Conservation (phyloP, 2,888 invertebrate species). For the Rutpela maculata region DNA sequence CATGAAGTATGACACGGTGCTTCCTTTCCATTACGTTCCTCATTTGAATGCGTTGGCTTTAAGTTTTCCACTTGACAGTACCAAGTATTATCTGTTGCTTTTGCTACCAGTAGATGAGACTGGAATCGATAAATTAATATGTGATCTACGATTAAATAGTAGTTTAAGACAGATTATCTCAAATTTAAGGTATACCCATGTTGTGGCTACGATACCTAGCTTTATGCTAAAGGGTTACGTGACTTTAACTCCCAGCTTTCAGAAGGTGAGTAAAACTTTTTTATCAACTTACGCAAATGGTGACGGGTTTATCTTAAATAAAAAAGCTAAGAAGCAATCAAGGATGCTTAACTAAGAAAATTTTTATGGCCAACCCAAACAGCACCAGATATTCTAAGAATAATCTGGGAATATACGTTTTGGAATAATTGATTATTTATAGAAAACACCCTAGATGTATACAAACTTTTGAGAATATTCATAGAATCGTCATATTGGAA, state of each 20-base stretch:
- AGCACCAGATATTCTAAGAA: no score
- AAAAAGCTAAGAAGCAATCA: no score
- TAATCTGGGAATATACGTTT: no score
- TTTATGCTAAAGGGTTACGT: conserved; percentile 88
- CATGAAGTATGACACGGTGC: conserved; percentile 85
- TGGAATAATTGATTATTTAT: no score
- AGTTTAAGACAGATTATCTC: conserved; percentile 82
- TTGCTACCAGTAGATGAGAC: conserved; percentile 80
- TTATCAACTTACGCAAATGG: no score
- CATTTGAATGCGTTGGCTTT: conserved; percentile 83
- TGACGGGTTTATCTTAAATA: not conserved
- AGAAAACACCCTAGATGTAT: no score
- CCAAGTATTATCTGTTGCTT: conserved; percentile 85
- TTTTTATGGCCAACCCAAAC: no score
- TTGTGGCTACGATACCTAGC: conserved; percentile 87
- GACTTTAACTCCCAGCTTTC: conserved; percentile 86
- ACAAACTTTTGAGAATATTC: no score
- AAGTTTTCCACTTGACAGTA: conserved; percentile 87
- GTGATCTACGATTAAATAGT: conserved; percentile 79
- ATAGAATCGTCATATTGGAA: no score
- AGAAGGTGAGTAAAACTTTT: conserved; percentile 79
- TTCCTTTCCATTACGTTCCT: conserved; percentile 85
- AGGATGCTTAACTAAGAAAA: no score
- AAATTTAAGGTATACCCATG: conserved; percentile 82
- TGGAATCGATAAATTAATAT: conserved; percentile 80